phyloP scores from a whole-genome alignment of 2,888 invertebrate genomes.

The Scrobipalpa atriplicella region DNA sequence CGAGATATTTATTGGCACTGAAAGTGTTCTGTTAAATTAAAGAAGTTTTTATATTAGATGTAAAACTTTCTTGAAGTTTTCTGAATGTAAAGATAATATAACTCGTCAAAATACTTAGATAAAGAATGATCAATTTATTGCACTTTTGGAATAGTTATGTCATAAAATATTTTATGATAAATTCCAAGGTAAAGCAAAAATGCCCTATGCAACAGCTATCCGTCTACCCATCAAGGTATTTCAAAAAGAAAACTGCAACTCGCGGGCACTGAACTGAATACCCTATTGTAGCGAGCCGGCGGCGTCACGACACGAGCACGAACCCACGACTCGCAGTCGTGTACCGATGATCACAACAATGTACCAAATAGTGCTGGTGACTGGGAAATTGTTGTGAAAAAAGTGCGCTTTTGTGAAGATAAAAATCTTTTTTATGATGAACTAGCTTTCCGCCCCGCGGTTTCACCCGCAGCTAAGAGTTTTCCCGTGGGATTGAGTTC shows the following conservation, averaged over 20 bases:
- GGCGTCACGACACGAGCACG: conserved; percentile 10
- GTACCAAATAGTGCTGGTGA: not conserved
- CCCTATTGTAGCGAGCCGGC: not conserved
- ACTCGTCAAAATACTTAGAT: too few relatives aligned
- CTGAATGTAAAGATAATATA: too few relatives aligned
- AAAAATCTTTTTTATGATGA: not conserved
- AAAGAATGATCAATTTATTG: too few relatives aligned
- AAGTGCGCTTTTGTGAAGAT: not conserved
- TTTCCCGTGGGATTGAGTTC: too few relatives aligned
- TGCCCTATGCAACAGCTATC: not conserved
- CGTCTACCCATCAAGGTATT: not conserved
- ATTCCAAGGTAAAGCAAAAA: too few relatives aligned
- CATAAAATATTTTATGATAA: too few relatives aligned
- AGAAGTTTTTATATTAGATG: not conserved
- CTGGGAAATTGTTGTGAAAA: not conserved
- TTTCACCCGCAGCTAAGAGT: too few relatives aligned
- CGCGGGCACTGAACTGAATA: conserved; percentile 7
- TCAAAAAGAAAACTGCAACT: conserved; percentile 4
- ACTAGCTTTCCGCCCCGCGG: too few relatives aligned
- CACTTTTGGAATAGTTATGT: too few relatives aligned
- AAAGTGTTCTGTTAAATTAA: not conserved
- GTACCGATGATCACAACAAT: not conserved
- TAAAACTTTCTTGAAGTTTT: too few relatives aligned
- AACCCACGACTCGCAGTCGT: not conserved
- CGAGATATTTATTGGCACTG: not conserved